Evolutionary conservation across 2,888 invertebrate genomes (phyloP).

Genomic region (Drosophila anomalata): DNA sequence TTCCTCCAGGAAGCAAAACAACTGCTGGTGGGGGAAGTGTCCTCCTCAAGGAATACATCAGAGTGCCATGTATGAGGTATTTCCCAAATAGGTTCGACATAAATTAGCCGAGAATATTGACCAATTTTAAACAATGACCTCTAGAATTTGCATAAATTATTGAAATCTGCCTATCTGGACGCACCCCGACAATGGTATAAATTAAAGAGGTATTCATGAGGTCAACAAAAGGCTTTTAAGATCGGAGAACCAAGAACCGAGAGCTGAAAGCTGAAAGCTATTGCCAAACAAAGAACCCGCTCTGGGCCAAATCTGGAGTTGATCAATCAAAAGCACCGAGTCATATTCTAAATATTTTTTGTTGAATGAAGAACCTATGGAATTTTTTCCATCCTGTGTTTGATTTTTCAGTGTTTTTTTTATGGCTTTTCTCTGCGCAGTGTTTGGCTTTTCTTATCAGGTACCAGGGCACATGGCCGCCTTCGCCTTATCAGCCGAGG

Average conservation of each 20-base stretch:
- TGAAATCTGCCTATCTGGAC: not conserved
- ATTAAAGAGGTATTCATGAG: constrained; percentile 25
- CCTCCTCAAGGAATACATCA: too few relatives aligned
- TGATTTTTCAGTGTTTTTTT: constrained; percentile 6
- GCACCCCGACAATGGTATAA: constrained; percentile 8
- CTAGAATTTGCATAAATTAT: constrained; percentile 30
- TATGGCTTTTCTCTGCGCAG: constrained; percentile 27
- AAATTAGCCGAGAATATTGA: constrained; percentile 14
- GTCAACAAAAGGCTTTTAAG: constrained; percentile 20
- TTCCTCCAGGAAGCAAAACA: not conserved
- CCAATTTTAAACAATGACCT: constrained; percentile 23
- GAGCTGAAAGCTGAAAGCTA: not conserved
- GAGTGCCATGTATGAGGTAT: not conserved
- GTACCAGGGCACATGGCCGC: constrained; percentile 21
- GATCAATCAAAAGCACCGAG: constrained; percentile 12
- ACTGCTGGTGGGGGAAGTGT: too few relatives aligned
- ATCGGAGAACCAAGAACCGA: too few relatives aligned
- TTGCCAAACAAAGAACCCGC: constrained; percentile 6
- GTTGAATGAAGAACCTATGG: constrained; percentile 21
- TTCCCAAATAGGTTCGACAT: not conserved
- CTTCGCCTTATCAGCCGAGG: constrained; percentile 29
- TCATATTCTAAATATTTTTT: constrained; percentile 1
- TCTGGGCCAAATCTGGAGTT: constrained; percentile 5
- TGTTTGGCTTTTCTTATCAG: constrained; percentile 34
- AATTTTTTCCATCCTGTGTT: constrained; percentile 21